These are phyloP conservation scores for Haliclona indistincta DNA, from an alignment of 37 sponge, comb jelly and placozoan genomes.

Conservation along the genomic window DNA sequence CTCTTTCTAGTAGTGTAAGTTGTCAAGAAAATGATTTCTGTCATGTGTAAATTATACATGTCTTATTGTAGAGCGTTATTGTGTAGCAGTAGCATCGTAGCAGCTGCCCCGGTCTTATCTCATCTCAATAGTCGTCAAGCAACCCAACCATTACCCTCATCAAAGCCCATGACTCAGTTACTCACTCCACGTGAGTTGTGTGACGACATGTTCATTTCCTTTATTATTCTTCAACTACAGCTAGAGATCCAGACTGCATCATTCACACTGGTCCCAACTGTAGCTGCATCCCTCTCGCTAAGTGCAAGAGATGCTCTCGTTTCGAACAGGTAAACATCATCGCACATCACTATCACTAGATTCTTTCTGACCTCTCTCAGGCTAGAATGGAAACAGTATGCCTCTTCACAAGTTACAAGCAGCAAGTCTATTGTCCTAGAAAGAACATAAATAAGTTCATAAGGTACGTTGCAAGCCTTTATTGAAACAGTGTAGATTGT, in stretches of 20 bases:
- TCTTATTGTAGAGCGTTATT: background rate
- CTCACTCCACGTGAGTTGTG: no score
- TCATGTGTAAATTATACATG: no score
- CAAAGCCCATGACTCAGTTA: no score
- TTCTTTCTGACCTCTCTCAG: background rate
- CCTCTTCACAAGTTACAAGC: conserved; percentile 46
- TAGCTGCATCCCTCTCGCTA: conserved; percentile 16
- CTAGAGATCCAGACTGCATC: background rate
- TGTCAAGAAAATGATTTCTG: no score
- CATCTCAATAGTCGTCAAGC: background rate
- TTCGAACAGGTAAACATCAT: conserved; percentile 32
- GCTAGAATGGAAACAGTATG: conserved; percentile 22
- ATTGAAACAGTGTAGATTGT: background rate
- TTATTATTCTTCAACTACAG: background rate
- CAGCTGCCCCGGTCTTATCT: background rate
- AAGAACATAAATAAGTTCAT: conserved; percentile 20
- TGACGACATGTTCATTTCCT: no score
- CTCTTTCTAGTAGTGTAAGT: no score
- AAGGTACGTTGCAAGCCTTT: conserved; percentile 26
- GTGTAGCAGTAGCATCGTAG: background rate
- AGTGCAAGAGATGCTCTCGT: conserved; percentile 51
- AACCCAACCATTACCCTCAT: no score
- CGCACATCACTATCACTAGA: background rate
- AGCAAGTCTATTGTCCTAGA: conserved; percentile 25
- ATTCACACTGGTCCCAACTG: background rate